Evolutionary conservation across 2,113 vertebrate genomes (phyloP), one percentile per base, ranked within the genome.

Genomic region (Arizona elegans): DNA sequence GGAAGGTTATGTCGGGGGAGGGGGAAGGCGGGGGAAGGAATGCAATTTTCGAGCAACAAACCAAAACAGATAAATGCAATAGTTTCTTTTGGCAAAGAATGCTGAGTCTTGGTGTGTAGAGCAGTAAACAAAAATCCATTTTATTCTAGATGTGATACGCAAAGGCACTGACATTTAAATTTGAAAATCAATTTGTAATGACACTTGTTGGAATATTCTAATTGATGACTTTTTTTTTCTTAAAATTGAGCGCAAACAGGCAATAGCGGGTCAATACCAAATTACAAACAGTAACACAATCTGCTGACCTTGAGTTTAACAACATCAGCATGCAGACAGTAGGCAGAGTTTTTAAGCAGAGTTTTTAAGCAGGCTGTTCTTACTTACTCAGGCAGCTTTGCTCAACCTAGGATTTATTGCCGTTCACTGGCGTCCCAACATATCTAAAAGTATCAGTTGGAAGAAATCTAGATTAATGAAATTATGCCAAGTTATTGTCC

Each of bases 101-200:
- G 21, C 53, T 81, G 38, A 13, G 70, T 53, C 91, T 24, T 54
- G 89, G 93, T 29, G 24, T 53, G 1, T 53, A 50, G 7, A 87
- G 11, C 2, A 56, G 90, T 17, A 88, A 1, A 1, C 0, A 52
- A 70, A 93, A 11, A n/a, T 21, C 33, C 24, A 26, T 89, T 92
- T 90, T 47, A 17, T n/a, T 91, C 86, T 52, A 54, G 65, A 0
- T 0, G 89, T 3, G 17, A 87, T 33, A 29, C 1, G 6, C 7
- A 92, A 92, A 62, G 47, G 52, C 12, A 86, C 75, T 8, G 24
- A 62, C 1, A 5, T 23, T 86, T 47, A 91, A 87, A 93, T 93
- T 38, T 93, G 89, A 93, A 93, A 90, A 90, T 93, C 92, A 90
- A 90, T 90, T 86, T 86, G 65, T 54, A 90, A 90, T 93, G 89